Conservation (phyloP, 2,113 vertebrate species). For the Elephantulus edwardii region DNA sequence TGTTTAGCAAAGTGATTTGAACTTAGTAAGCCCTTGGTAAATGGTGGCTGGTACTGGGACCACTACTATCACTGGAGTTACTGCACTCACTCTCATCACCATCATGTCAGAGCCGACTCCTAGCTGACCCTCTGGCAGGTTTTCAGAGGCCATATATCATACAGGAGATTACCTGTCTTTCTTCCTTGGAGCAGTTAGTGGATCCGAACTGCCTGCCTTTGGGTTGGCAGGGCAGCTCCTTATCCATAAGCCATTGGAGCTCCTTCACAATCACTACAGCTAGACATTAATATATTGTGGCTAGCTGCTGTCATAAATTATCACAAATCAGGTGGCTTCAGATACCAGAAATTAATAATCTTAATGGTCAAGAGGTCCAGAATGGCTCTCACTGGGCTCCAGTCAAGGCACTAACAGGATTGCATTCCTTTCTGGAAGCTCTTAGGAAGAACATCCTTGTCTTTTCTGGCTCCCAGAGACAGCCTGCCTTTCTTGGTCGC, state of each 20-base stretch:
- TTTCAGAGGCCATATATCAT: no score
- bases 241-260: no score
- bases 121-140: no score
- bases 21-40: not conserved
- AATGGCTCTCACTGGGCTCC: not conserved
- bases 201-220: no score
- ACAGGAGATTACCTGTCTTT: no score
- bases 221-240: no score
- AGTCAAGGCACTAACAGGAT: not conserved
- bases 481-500: not conserved
- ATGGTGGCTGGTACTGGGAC: no score
- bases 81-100: no score
- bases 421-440: not conserved
- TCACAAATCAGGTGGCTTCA: not conserved
- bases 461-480: not conserved
- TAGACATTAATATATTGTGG: not conserved
- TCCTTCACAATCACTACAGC: no score
- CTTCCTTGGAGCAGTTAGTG: no score
- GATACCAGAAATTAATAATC: not conserved
- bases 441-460: not conserved
- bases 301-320: not conserved
- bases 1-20: not conserved
- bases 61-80: no score
- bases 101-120: no score
- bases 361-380: not conserved